Evolutionary conservation across 2,113 vertebrate species (phyloP).

Genomic region (Passer domesticus): DNA sequence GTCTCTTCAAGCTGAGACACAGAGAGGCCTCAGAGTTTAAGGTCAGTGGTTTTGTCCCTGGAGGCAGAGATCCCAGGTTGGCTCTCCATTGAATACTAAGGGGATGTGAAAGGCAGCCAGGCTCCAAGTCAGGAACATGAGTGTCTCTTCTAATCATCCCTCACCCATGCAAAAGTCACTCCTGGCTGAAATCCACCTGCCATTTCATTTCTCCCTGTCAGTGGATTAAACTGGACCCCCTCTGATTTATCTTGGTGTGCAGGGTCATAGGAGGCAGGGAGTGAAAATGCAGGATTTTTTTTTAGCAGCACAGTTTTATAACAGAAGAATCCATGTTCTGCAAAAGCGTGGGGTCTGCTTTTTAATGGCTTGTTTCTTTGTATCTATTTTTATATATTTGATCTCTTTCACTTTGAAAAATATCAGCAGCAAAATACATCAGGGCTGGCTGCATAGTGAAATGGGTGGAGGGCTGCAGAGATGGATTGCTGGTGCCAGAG

Average conservation of each 20-base stretch:
- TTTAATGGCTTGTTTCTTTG: slow-evolving; percentile 5
- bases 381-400: slow-evolving; percentile 30
- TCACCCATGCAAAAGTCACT: background rate
- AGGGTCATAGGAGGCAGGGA: background rate
- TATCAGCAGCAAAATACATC: background rate
- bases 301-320: background rate
- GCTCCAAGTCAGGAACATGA: background rate
- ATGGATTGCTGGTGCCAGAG: slow-evolving; percentile 5
- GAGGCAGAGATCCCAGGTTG: background rate
- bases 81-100: background rate
- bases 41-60: background rate
- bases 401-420: slow-evolving; percentile 43
- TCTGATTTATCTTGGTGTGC: background rate
- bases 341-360: background rate
- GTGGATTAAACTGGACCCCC: background rate
- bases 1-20: background rate
- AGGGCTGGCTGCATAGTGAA: background rate
- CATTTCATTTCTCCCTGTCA: background rate
- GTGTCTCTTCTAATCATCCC: background rate
- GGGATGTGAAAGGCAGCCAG: background rate
- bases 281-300: background rate
- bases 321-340: background rate
- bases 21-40: background rate
- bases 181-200: background rate
- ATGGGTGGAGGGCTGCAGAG: slow-evolving; percentile 25